Base-by-base conservation (phyloP, 1,140 invertebrate genomes). In the Nymphalis io region DNA sequence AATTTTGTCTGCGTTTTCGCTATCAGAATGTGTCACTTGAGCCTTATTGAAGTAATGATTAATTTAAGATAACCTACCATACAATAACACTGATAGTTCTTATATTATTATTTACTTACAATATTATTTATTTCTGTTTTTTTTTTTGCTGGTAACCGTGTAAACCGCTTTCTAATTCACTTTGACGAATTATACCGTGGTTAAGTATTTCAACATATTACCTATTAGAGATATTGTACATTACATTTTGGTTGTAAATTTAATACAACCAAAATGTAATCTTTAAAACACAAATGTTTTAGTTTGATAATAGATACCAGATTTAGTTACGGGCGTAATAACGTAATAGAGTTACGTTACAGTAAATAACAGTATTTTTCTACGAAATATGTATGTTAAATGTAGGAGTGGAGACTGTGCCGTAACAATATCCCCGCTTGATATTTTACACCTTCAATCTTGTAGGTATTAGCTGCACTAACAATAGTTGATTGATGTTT, bases 111-210 rank as follows among this genome's bases (percentile, higher is more conserved):
- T 27, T 59, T 18, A 60, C 53, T 60, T 40, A 51, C 53, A 27
- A 67, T 20, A 72, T 20, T 40, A 20, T 58, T 68, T 23, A 59
- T 68, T 63, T 57, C 48, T 58, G 13, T 1, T 16, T 39, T 3
- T 20, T 0, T 3, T 20, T 0, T 10, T 63, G 20, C 33, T 42
- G 62, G 58, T 63, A 67, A 66, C 39, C 70, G 70, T 72, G 66
- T 73, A 83, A n/a, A n/a, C n/a, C 84, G 81, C 84, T 89, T 89
- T 89, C 87, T 85, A 86, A 86, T 87, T 84, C 78, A 83, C 80
- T 81, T 60, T 86, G 81, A 83, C 81, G 71, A 87, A 87, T 82
- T 81, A 73, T 81, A 66, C 23, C 60, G 57, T 53, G 33, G 27
- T 33, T 33, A 33, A 15, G 51, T 46, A 39, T 39, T 63, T 5